Percentiles rank a stretch among this genome's conserved stretches.
Conservation (phyloP, 1,140 invertebrate genomes). For the Macrotrachela quadricornifera region DNA sequence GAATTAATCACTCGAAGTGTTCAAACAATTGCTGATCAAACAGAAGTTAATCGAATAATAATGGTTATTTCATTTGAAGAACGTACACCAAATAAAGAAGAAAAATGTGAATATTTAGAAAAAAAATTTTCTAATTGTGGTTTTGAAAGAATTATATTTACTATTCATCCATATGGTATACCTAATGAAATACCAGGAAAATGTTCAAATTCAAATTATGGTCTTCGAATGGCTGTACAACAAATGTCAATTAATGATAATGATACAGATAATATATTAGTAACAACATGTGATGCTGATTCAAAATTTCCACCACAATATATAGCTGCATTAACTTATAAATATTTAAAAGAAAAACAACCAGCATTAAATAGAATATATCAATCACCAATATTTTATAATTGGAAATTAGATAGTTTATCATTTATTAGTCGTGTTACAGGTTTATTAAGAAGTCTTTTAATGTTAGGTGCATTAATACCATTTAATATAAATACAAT, state of each 20-base stretch:
- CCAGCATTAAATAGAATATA: not conserved
- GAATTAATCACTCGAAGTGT: not conserved
- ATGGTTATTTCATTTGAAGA: not conserved
- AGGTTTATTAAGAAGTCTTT: slow-evolving; percentile 12
- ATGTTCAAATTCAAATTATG: not conserved
- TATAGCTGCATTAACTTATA: too few species aligned
- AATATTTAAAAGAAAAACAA: not conserved
- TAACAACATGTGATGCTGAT: not conserved
- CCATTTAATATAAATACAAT: slow-evolving; percentile 17
- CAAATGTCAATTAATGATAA: not conserved
- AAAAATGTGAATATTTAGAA: not conserved
- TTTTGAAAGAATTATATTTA: too few species aligned
- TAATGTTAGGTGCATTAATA: slow-evolving; percentile 16
- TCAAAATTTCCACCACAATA: not conserved
- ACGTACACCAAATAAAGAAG: not conserved
- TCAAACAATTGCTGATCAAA: not conserved
- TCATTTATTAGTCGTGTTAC: slow-evolving; percentile 15
- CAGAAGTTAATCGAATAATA: not conserved
- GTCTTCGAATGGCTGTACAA: not conserved
- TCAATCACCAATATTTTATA: not conserved
- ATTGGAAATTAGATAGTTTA: slow-evolving; percentile 13
- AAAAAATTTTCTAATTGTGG: too few species aligned
- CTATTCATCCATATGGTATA: not conserved
- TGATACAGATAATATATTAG: not conserved
- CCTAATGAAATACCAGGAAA: not conserved